Evolutionary conservation across 2,113 vertebrate genomes (phyloP).

Genomic region (Eonycteris spelaea): DNA sequence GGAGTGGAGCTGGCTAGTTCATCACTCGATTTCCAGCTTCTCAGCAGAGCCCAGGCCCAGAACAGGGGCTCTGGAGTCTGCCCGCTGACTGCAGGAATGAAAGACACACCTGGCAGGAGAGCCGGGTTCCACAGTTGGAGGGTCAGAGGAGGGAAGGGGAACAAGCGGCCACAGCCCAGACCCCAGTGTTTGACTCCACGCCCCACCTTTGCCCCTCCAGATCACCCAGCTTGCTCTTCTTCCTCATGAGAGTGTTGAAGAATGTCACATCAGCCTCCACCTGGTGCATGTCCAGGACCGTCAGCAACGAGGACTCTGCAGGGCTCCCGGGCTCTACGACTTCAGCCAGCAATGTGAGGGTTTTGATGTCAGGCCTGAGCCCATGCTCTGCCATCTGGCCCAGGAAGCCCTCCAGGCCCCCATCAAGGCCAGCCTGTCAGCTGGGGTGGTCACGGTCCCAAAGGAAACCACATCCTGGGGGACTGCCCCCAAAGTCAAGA

Average conservation of each 20-base stretch:
- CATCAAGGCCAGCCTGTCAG: slow-evolving; percentile 89
- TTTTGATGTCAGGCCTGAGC: slow-evolving; percentile 87
- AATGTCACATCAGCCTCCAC: slow-evolving; percentile 89
- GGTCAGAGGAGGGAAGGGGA: neutral
- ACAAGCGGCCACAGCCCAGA: too few species aligned
- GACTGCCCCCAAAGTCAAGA: slow-evolving; percentile 81
- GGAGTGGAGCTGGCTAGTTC: neutral
- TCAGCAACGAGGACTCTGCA: slow-evolving; percentile 84
- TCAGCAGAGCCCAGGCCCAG: neutral
- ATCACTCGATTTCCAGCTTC: neutral
- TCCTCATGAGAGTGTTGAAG: slow-evolving; percentile 91
- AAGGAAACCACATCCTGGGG: slow-evolving; percentile 82
- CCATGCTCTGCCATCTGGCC: slow-evolving; percentile 86
- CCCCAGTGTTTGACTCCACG: neutral
- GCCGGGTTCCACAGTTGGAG: neutral
- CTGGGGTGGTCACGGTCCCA: slow-evolving; percentile 75
- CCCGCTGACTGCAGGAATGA: rapidly evolving
- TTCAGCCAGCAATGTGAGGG: slow-evolving; percentile 90
- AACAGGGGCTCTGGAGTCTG: neutral
- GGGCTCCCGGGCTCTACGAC: slow-evolving; percentile 80
- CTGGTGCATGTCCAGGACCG: slow-evolving; percentile 78
- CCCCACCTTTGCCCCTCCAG: slow-evolving; percentile 90
- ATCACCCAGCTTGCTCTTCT: slow-evolving; percentile 85
- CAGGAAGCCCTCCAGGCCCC: slow-evolving; percentile 89
- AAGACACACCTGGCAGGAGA: neutral